Evolutionary conservation across 2,888 invertebrate species (phyloP), one percentile per base, ranked within the genome.

Genomic region (Zhuqinia jingwanae): DNA sequence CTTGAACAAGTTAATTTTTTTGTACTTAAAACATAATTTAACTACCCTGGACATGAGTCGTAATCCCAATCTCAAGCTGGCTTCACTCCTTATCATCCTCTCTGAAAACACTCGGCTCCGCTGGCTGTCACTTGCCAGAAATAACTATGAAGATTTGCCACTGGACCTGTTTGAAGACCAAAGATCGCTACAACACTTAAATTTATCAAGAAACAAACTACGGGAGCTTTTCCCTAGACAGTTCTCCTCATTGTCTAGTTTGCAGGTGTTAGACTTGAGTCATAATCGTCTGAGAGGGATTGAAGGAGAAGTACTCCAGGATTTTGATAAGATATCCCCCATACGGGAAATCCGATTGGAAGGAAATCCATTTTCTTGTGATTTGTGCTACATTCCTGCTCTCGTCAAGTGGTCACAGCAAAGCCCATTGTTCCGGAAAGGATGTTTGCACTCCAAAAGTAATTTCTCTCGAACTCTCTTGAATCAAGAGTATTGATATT

Each of bases 201-300:
- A 96, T 93, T 92, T 96, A 91, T 96, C 96, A 45, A 94, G 95
- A 91, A 96, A 96, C 93, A 94, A 94, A 92, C 93, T 96, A 83
- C 93, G 92, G 0, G 93, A 93, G 73, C 93, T 95, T 90, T 94
- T 94, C 11, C 93, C 93, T 45, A 94, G 94, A 90, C 92, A 94
- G 68, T 92, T 95, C 0, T 92, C 93, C 1, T 93, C 94, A 83
- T 93, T 95, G 58, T 50, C 5, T 17, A 75, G n/a, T 60, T 92
- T 95, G 70, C 93, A 95, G 92, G 94, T 94, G 91, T 92, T 96
- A 89, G 96, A 96, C 92, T 92, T 96, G 90, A 96, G 96, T n/a
- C 93, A 95, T 90, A 97, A 97, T 92, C 94, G 94, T 91, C 93
- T 96, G 90, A 94, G 94, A 89, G 94, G 95, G 60, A 92, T 95